Evolutionary conservation across 2,113 vertebrate species (phyloP).

Genomic region (Ceuthmochares aereus): DNA sequence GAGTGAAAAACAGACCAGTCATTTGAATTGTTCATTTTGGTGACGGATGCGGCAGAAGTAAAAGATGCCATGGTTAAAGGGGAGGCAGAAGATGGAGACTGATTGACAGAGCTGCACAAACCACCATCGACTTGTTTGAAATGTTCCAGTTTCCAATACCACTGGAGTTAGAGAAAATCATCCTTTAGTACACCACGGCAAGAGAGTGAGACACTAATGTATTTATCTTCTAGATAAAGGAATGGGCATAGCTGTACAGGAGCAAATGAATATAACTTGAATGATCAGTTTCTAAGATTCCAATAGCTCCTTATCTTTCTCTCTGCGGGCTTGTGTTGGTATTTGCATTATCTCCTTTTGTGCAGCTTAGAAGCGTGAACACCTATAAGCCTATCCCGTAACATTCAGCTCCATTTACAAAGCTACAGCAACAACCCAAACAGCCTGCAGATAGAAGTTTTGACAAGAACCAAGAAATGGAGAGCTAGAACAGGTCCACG

Average conservation of each 20-base stretch:
- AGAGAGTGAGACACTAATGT: neutral
- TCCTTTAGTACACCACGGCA: neutral
- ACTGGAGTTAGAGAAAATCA: neutral
- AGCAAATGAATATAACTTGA: neutral
- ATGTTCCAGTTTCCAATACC: neutral
- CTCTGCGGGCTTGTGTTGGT: neutral
- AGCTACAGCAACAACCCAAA: neutral
- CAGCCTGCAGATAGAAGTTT: neutral
- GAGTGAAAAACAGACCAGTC: neutral
- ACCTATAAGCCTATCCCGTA: neutral
- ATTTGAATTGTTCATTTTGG: neutral
- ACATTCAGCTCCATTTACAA: neutral
- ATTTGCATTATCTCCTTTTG: neutral
- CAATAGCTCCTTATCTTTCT: neutral
- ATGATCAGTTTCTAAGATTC: neutral
- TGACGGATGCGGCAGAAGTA: neutral
- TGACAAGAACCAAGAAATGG: neutral
- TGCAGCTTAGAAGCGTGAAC: neutral
- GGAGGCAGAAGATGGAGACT: neutral
- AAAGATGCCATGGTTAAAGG: neutral
- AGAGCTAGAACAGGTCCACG: neutral
- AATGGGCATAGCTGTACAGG: neutral
- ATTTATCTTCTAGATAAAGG: neutral
- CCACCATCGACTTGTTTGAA: neutral
- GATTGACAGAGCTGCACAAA: neutral